These are phyloP conservation scores for Podabrus alpinus DNA, from an alignment of 2,888 invertebrate species.

Conservation along the genomic window DNA sequence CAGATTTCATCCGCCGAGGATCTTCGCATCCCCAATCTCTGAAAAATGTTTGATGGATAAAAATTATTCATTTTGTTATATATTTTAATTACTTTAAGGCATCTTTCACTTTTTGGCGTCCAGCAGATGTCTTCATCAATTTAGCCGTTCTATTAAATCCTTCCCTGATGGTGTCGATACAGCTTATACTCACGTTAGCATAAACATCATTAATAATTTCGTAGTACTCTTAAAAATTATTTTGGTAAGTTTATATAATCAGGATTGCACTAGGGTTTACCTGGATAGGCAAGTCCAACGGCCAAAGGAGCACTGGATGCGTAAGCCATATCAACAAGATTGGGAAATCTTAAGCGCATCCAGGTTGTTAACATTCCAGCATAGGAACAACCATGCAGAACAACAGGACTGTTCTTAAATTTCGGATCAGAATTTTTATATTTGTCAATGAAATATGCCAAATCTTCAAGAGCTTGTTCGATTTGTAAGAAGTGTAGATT, in stretches of 20 bases:
- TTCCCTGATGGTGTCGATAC: conserved; percentile 11
- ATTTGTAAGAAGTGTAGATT: not conserved
- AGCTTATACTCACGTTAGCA: conserved; percentile 11
- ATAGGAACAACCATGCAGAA: conserved; percentile 64
- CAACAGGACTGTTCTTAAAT: not conserved
- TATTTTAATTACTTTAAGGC: conserved; percentile 13
- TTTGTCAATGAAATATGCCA: not conserved
- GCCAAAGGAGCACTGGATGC: conserved; percentile 62
- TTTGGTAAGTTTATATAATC: not conserved
- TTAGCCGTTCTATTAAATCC: conserved; percentile 3
- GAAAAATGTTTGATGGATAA: not conserved
- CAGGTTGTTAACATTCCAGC: conserved; percentile 65
- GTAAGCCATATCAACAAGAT: conserved; percentile 61
- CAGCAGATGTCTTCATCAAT: conserved; percentile 6
- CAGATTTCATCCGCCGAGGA: not conserved
- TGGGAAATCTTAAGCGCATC: conserved; percentile 63
- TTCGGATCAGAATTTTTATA: not conserved
- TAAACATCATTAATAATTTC: conserved; percentile 16
- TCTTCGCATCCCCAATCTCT: conserved; percentile 6
- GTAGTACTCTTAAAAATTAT: conserved; percentile 5
- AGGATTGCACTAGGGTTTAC: not conserved
- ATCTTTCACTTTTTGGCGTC: not conserved
- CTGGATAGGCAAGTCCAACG: conserved; percentile 1
- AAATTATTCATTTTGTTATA: not conserved
- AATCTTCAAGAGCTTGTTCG: not conserved